Conservation (phyloP, 92 coral and sea anemone genomes). For the Chrysogorgia sp. region DNA sequence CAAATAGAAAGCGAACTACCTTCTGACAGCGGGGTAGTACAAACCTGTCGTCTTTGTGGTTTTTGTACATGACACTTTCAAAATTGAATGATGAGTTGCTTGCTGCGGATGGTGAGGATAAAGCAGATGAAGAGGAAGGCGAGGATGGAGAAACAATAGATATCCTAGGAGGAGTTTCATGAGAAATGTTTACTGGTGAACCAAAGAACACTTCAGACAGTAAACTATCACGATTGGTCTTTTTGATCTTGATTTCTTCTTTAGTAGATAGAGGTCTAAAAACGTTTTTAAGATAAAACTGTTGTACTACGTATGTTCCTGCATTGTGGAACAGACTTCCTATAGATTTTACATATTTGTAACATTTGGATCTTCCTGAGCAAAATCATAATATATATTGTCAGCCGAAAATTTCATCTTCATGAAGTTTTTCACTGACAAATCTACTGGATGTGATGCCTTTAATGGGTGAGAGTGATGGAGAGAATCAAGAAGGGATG, state of each 20-base stretch:
- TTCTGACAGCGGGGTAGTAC: background rate
- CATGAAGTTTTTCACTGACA: no score
- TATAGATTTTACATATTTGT: no score
- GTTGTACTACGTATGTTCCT: no score
- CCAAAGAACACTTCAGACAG: constrained; percentile 92
- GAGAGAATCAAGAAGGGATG: no score
- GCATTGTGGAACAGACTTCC: no score
- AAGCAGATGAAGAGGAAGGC: constrained; percentile 46
- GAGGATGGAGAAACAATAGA: constrained; percentile 17
- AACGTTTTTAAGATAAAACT: background rate
- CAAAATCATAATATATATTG: no score
- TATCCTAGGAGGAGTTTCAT: constrained; percentile 23
- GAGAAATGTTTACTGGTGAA: constrained; percentile 51
- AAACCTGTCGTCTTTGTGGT: background rate
- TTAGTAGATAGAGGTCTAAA: constrained; percentile 86
- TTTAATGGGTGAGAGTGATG: no score
- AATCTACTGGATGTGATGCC: no score
- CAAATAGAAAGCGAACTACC: background rate
- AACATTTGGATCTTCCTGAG: no score
- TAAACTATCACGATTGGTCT: constrained; percentile 77
- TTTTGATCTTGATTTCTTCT: constrained; percentile 76
- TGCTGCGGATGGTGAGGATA: constrained; percentile 36
- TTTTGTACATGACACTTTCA: constrained; percentile 10
- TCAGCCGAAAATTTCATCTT: no score
- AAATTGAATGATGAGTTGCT: constrained; percentile 53